Conservation (phyloP, 2,888 invertebrate genomes). For the Coelopa pilipes region DNA sequence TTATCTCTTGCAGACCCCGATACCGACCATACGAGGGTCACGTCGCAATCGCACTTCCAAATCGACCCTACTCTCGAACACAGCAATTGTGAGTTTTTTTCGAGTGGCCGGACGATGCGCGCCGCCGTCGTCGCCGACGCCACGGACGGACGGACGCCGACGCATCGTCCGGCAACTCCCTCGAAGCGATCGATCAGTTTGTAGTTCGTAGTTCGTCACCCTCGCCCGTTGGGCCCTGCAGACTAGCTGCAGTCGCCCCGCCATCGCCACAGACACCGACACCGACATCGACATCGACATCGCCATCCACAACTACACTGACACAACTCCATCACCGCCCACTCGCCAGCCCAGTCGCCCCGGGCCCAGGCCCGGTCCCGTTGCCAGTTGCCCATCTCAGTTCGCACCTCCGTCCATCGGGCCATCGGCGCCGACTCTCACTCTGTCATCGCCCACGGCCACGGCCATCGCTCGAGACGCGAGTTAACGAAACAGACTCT, state of each 20-base stretch:
- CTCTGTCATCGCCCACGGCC: too few species aligned
- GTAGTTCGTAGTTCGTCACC: neutral
- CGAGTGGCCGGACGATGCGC: conserved; percentile 34
- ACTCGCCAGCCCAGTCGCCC: neutral
- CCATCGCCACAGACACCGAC: conserved; percentile 30
- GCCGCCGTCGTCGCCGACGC: conserved; percentile 27
- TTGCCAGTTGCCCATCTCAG: neutral
- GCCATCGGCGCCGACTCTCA: too few species aligned
- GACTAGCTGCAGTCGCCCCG: neutral
- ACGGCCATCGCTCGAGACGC: neutral
- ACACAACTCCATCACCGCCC: neutral
- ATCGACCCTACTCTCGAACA: conserved; percentile 64
- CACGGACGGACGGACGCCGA: neutral
- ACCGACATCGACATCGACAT: conserved; percentile 38
- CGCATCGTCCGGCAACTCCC: conserved; percentile 33
- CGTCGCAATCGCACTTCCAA: conserved; percentile 65
- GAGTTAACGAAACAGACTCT: neutral
- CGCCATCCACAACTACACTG: neutral
- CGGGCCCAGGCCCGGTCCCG: neutral
- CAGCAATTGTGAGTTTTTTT: conserved; percentile 64
- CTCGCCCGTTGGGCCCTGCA: conserved; percentile 32
- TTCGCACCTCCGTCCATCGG: neutral
- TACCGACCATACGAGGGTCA: conserved; percentile 64
- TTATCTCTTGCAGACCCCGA: conserved; percentile 60
- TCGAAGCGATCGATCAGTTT: conserved; percentile 16